Evolutionary conservation across 1,140 invertebrate genomes (phyloP), one percentile per base, ranked within the genome.

Genomic region (Thaumatotibia leucotreta): DNA sequence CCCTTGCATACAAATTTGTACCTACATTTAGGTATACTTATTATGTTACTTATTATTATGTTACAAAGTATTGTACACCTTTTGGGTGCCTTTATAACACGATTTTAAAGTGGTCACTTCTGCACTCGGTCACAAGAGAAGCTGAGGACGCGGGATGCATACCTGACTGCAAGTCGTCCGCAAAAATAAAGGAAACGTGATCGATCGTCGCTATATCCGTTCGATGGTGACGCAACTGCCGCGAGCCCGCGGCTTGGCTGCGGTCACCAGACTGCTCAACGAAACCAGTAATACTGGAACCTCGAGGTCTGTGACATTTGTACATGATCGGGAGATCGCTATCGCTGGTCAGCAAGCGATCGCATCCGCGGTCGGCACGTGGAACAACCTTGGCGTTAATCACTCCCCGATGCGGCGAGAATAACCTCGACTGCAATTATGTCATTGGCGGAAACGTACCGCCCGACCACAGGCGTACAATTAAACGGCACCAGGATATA

Each of bases 171-270:
- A 31, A 11, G 23, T 33, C 27, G 54, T 67, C 67, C 70, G 67
- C 67, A 63, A 64, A 72, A 73, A 73, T 69, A 73, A 73, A 73
- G 70, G 70, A 69, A 69, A 29, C 64, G 50, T 77, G 80, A 82
- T 83, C 83, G 77, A 85, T 81, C 74, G 78, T 70, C 62, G 68
- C 81, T 83, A 80, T 85, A 85, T 83, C 77, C 74, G 78, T 76
- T 76, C 75, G 22, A 29, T 20, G 70, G 71, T 80, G 77, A 79
- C 79, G 74, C 71, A 75, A 79, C 75, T 58, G 62, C 31, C 70
- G 66, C 49, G 35, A 39, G n/a, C 64, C 22, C 61, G 64, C 31
- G 32, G 33, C 17, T 20, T 29, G 17, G 17, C 39, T 45, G 14
- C 17, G 14, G n/a, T 39, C 39, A 45, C 9, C 39, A n/a, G n/a